Evolutionary conservation across 37 sponge, comb jelly and placozoan genomes (phyloP).

Genomic region (Theonella swinhoei): DNA sequence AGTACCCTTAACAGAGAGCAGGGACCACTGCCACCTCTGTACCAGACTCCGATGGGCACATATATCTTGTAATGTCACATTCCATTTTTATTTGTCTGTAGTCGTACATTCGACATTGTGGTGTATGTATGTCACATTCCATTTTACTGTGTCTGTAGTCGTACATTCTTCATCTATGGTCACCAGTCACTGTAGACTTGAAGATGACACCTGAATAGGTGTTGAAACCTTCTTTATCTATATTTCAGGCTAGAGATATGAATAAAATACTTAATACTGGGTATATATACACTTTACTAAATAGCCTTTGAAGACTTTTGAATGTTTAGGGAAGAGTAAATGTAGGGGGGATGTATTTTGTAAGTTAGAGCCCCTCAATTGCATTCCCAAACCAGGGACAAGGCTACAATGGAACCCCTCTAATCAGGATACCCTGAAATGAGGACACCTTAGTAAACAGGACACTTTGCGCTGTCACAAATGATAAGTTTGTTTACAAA

Average conservation of each 20-base stretch:
- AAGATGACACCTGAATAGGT: background rate
- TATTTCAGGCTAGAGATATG: background rate
- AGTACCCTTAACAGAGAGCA: background rate
- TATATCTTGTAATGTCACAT: background rate
- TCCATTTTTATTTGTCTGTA: background rate
- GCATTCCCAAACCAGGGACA: too few relatives aligned
- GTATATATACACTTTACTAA: too few relatives aligned
- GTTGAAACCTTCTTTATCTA: background rate
- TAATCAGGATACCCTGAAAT: too few relatives aligned
- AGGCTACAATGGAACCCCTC: too few relatives aligned
- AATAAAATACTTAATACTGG: too few relatives aligned
- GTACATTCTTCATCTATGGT: background rate
- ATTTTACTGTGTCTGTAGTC: background rate
- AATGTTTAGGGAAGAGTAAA: too few relatives aligned
- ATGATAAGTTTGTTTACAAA: too few relatives aligned
- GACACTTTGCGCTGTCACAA: too few relatives aligned
- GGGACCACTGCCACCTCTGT: background rate
- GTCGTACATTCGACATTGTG: background rate
- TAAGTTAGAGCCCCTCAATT: too few relatives aligned
- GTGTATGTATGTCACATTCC: background rate
- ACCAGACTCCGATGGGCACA: background rate
- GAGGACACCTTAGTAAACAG: too few relatives aligned
- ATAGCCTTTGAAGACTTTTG: too few relatives aligned
- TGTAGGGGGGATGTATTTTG: too few relatives aligned
- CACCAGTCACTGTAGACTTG: background rate